Evolutionary conservation across 1,140 invertebrate species (phyloP), one percentile per base, ranked within the genome.

Genomic region (Oncopodura yosiiana): DNA sequence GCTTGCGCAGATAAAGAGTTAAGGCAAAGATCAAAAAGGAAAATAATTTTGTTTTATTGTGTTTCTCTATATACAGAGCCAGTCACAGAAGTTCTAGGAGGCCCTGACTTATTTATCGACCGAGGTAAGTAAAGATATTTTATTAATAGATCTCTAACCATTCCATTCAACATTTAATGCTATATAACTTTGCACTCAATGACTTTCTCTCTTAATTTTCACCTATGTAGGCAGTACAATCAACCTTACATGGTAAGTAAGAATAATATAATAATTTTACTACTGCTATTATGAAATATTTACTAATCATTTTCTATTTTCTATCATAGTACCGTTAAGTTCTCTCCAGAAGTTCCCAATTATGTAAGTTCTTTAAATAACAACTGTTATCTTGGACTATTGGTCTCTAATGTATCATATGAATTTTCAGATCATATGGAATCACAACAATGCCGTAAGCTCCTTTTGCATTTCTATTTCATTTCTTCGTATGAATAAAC

Each of bases 361-460:
- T 92, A 87, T 71, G n/a, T n/a, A n/a, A n/a, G n/a, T n/a, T n/a
- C n/a, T n/a, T n/a, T n/a, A n/a, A n/a, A n/a, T n/a, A n/a, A n/a
- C n/a, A n/a, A n/a, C n/a, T n/a, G n/a, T n/a, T n/a, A n/a, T n/a
- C n/a, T n/a, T n/a, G n/a, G n/a, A n/a, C n/a, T n/a, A n/a, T n/a
- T n/a, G n/a, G n/a, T n/a, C n/a, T n/a, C n/a, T n/a, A n/a, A n/a
- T n/a, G n/a, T n/a, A n/a, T n/a, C n/a, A n/a, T n/a, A n/a, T n/a
- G n/a, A n/a, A n/a, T n/a, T n/a, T n/a, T n/a, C n/a, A n/a, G n/a
- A 91, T 94, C 68, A 91, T 88, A 72, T 93, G 86, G 86, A 88
- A 88, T 74, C 86, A 88, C 71, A 87, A 90, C 71, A 80, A 87
- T 69, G 84, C 82, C 66, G 86, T 90, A 75, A 84, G 76, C 74